Conservation (phyloP, 2,888 invertebrate species). For the Drosophila aldrichi region DNA sequence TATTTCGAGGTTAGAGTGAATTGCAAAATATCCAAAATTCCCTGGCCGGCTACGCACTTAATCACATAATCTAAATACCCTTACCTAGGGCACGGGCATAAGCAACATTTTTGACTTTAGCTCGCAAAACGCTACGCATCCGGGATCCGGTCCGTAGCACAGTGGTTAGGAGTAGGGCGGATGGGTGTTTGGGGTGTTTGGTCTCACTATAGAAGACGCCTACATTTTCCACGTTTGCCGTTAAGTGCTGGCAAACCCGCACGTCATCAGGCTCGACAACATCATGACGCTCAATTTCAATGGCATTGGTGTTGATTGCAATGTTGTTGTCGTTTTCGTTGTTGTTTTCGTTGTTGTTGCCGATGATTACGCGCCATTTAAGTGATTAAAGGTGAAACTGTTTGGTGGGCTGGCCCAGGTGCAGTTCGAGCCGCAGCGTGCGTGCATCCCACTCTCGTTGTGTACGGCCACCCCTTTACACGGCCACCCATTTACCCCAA, state of each 20-base stretch:
- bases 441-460: neutral
- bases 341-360: conserved; percentile 34
- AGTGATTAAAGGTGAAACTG: conserved; percentile 80
- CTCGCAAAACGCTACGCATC: conserved; percentile 61
- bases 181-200: conserved; percentile 4
- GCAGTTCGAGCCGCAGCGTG: conserved; percentile 11
- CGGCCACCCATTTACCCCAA: too few relatives aligned
- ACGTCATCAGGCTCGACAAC: conserved; percentile 67
- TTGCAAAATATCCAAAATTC: neutral
- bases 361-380: conserved; percentile 78
- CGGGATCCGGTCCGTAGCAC: conserved; percentile 44
- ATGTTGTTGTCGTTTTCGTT: conserved; percentile 36
- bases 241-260: conserved; percentile 73
- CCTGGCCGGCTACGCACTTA: neutral
- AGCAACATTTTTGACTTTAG: conserved; percentile 42
- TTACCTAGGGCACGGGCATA: conserved; percentile 3
- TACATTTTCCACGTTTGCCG: conserved; percentile 44
- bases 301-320: conserved; percentile 76
- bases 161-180: neutral
- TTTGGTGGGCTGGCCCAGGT: conserved; percentile 20
- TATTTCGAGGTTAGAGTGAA: neutral
- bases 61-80: neutral
- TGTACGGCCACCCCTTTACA: conserved; percentile 5
- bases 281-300: conserved; percentile 71
- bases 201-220: conserved; percentile 28